Conservation (phyloP, 2,797 vertebrate species). For the Pogonophryne albipinna region DNA sequence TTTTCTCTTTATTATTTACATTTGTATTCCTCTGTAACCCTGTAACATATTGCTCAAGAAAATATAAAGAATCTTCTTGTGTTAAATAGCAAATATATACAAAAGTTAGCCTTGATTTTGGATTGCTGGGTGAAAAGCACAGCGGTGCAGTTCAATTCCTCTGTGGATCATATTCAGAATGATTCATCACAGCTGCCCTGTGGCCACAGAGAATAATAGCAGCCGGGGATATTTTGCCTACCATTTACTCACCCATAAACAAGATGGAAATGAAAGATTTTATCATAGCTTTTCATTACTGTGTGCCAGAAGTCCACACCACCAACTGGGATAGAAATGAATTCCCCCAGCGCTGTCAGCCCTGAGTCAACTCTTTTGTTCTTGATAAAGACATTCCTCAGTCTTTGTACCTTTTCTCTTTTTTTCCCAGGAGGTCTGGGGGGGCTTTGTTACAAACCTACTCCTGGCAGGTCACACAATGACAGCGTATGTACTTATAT, state of each 20-base stretch:
- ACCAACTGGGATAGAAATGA: constrained; percentile 88
- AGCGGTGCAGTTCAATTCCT: constrained; percentile 62
- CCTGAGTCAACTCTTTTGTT: constrained; percentile 85
- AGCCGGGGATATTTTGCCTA: constrained; percentile 75
- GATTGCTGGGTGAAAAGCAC: constrained; percentile 33
- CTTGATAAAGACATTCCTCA: constrained; percentile 84
- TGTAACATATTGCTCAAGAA: background rate
- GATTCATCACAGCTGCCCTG: constrained; percentile 79
- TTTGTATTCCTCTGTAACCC: background rate
- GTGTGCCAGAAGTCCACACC: constrained; percentile 81
- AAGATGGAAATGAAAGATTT: constrained; percentile 86
- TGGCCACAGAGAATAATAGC: constrained; percentile 78
- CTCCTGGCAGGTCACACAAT: constrained; percentile 80
- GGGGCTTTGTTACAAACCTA: constrained; percentile 76
- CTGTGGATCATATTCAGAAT: constrained; percentile 68
- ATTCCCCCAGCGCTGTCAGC: constrained; percentile 83
- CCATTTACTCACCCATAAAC: constrained; percentile 78
- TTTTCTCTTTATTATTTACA: constrained; percentile 1
- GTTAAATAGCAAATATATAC: constrained; percentile 24
- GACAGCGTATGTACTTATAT: constrained; percentile 81
- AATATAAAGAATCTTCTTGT: constrained; percentile 15
- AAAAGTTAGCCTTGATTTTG: constrained; percentile 37
- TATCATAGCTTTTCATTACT: constrained; percentile 85
- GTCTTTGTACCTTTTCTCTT: constrained; percentile 81
- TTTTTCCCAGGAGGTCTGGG: constrained; percentile 66